phyloP scores from a whole-genome alignment of 2,888 invertebrate species.

The Trilocha varians region DNA sequence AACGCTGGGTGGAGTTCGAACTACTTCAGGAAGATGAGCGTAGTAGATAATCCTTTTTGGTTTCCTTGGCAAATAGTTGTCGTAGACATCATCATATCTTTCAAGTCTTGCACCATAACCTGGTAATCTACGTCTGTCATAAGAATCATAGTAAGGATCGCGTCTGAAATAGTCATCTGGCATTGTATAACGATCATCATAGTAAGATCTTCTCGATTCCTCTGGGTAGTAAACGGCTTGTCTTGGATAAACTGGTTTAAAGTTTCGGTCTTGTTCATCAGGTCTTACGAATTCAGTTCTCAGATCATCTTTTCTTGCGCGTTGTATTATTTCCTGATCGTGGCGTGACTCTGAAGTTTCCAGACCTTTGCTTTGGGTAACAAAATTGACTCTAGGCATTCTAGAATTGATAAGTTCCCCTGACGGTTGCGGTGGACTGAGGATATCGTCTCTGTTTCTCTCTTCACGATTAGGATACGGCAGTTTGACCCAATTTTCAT shows the following conservation, averaged over 20 bases:
- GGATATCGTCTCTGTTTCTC: constrained; percentile 45
- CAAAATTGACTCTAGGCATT: constrained; percentile 78
- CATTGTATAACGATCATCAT: constrained; percentile 51
- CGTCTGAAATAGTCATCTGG: constrained; percentile 55
- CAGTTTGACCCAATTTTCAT: constrained; percentile 76
- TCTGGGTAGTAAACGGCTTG: constrained; percentile 66
- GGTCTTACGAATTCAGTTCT: constrained; percentile 64
- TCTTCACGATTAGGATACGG: constrained; percentile 61
- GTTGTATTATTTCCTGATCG: constrained; percentile 62
- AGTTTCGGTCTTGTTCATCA: constrained; percentile 44
- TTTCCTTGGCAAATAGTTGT: constrained; percentile 55
- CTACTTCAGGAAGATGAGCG: constrained; percentile 79
- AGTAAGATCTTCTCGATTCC: constrained; percentile 52
- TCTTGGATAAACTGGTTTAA: constrained; percentile 60
- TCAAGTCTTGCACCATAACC: constrained; percentile 47
- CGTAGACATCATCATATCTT: constrained; percentile 56
- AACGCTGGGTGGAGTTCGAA: constrained; percentile 74
- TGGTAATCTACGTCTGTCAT: constrained; percentile 47
- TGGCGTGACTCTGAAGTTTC: constrained; percentile 66
- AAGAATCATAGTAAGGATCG: constrained; percentile 54
- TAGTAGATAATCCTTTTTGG: constrained; percentile 80
- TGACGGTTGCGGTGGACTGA: constrained; percentile 67
- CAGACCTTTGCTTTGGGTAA: constrained; percentile 74
- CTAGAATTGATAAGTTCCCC: constrained; percentile 72
- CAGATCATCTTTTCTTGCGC: constrained; percentile 51